phyloP scores from a whole-genome alignment of 2,113 vertebrate genomes.

The Ceyx cyanopectus region DNA sequence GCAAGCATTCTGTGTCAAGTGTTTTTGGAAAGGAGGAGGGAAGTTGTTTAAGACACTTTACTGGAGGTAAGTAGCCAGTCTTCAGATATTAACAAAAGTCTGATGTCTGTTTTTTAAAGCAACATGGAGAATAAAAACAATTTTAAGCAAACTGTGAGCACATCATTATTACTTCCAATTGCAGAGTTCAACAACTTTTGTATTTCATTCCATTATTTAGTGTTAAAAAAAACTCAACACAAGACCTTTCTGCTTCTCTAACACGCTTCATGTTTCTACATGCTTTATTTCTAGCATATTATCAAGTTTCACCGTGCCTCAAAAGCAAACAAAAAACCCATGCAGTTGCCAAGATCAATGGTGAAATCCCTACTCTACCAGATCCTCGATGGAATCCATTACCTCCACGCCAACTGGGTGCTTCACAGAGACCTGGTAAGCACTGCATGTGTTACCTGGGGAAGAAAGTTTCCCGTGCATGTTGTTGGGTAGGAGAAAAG shows the following conservation, averaged over 20 bases:
- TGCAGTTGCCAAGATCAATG: slow-evolving; percentile 88
- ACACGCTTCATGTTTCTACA: slow-evolving; percentile 44
- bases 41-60: neutral
- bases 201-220: slow-evolving; percentile 55
- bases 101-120: neutral
- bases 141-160: neutral
- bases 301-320: slow-evolving; percentile 90
- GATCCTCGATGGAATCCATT: slow-evolving; percentile 89
- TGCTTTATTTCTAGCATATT: slow-evolving; percentile 83
- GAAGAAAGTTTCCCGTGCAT: neutral
- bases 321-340: slow-evolving; percentile 90
- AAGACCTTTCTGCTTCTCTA: neutral
- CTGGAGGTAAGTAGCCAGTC: slow-evolving; percentile 42
- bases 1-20: neutral
- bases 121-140: neutral
- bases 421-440: slow-evolving; percentile 87
- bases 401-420: slow-evolving; percentile 88
- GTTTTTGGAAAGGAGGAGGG: neutral
- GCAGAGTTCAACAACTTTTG: neutral
- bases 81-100: neutral
- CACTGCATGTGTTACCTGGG: neutral
- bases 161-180: neutral
- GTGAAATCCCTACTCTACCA: slow-evolving; percentile 88
- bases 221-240: neutral
- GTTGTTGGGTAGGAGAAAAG: neutral